Evolutionary conservation across 2,797 vertebrate genomes (phyloP).

Genomic region (Sebastes matsubarae): DNA sequence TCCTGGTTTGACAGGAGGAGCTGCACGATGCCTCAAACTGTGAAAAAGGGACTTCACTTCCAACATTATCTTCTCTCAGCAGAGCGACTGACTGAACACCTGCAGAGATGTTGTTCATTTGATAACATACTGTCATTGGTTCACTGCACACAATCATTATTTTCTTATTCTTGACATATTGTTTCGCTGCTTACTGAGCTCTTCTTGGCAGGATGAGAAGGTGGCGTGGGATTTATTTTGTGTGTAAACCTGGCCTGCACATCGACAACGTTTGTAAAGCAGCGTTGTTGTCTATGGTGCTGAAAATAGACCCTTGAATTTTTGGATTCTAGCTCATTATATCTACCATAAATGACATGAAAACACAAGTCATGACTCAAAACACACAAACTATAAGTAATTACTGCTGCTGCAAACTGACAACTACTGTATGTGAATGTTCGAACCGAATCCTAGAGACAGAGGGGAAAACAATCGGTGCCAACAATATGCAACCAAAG

Average conservation of each 20-base stretch:
- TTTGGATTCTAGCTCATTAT: neutral
- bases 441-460: neutral
- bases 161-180: conserved; percentile 11
- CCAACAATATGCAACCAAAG: too few relatives aligned
- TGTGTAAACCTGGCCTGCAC: neutral
- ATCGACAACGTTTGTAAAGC: neutral
- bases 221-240: neutral
- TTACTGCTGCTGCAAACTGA: neutral
- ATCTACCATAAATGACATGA: neutral
- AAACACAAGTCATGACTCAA: neutral
- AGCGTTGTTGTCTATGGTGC: neutral
- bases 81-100: neutral
- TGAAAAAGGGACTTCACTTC: neutral
- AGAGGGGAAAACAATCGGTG: too few relatives aligned
- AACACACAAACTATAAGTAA: neutral
- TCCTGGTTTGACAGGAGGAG: conserved; percentile 21
- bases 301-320: neutral
- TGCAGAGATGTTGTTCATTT: conserved; percentile 8
- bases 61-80: conserved; percentile 1
- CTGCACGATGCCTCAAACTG: neutral
- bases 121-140: neutral
- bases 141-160: too few relatives aligned
- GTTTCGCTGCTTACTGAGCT: conserved; percentile 6
- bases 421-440: neutral
- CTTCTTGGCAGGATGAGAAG: conserved; percentile 6